Evolutionary conservation across 2,113 vertebrate species (phyloP), one percentile per base, ranked within the genome.

Genomic region (Anhinga anhinga): DNA sequence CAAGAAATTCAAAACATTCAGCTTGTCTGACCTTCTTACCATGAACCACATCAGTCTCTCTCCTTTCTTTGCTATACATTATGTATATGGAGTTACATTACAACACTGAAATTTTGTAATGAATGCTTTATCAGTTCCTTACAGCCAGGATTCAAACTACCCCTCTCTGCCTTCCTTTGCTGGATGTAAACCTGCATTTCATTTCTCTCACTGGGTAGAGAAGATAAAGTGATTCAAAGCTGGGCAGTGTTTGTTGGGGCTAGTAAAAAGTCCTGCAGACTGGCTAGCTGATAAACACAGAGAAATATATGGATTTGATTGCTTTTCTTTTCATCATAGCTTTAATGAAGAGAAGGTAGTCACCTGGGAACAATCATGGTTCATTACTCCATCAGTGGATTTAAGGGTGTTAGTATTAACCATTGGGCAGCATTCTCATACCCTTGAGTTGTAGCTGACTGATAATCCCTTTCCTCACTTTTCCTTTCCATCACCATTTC

Each of bases 301-400:
- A 59, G 14, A 62, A 82, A 76, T 50, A 9, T 0, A 29, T 7
- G 38, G 17, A 29, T 38, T 71, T 79, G 7, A 38, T 21, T 50
- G 34, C 3, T 47, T 7, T 30, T 34, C 30, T 74, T 13, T 52
- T 84, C 15, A 8, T 61, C 58, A 56, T 6, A 30, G 10, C 5
- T 73, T 67, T 90, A 40, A 76, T 25, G 52, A 88, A 62, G 26
- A 74, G 42, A 90, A 47, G 30, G 19, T 7, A 34, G 18, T 30
- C 34, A 61, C 30, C 36, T 30, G 26, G 21, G 26, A 76, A 40
- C 5, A 77, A 5, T 26, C 23, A 9, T 8, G 15, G 8, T 45
- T 91, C 36, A 5, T 59, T 53, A 36, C 10, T 16, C 21, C 26
- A 36, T 0, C 0, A 0, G 26, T 40, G 27, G 18, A 15, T 66